Conservation (phyloP, 2,113 vertebrate species). For the Heptranchias perlo region DNA sequence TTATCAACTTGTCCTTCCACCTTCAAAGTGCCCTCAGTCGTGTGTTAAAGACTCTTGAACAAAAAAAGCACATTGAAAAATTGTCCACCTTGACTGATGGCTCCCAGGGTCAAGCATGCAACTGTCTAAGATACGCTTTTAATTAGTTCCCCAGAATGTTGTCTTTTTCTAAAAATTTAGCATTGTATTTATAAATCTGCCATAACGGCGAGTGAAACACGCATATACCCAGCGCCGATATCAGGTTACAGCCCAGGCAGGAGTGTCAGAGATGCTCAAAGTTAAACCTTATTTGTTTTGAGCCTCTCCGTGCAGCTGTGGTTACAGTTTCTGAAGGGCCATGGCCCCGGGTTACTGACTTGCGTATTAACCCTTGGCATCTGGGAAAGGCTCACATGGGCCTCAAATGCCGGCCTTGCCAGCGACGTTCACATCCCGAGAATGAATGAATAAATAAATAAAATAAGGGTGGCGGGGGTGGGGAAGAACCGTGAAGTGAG, state of each 20-base stretch:
- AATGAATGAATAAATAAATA: background rate
- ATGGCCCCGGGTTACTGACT: background rate
- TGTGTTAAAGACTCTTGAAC: background rate
- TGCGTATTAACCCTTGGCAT: background rate
- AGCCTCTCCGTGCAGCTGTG: background rate
- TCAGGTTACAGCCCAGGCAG: background rate
- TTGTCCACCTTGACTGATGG: background rate
- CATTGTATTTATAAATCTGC: slow-evolving; percentile 3
- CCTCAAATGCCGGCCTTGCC: no score
- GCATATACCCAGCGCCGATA: background rate
- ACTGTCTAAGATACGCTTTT: background rate
- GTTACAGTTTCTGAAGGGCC: background rate
- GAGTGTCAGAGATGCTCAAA: background rate
- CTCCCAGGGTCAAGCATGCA: background rate
- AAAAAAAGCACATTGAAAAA: background rate
- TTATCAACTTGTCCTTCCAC: background rate
- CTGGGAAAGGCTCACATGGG: background rate
- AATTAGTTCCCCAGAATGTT: slow-evolving; percentile 22
- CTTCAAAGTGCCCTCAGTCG: background rate
- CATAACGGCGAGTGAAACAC: background rate
- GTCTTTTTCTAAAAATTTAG: background rate
- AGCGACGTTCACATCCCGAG: background rate
- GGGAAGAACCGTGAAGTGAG: background rate
- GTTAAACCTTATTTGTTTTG: background rate
- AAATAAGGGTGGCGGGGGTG: no score